Evolutionary conservation across 2,888 invertebrate genomes (phyloP).

Genomic region (Norana najaformis): DNA sequence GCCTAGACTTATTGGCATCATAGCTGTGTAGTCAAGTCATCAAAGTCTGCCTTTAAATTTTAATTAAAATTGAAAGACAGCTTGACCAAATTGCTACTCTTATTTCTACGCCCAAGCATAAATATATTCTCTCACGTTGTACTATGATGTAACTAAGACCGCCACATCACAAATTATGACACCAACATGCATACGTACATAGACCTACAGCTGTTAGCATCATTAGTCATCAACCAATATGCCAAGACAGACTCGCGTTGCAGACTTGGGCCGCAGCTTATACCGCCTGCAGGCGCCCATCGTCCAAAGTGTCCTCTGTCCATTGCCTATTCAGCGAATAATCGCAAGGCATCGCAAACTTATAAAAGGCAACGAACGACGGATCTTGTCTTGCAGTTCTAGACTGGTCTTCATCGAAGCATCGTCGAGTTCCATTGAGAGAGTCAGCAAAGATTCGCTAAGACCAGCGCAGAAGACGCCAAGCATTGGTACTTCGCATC

Average conservation of each 20-base stretch:
- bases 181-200: too few relatives aligned
- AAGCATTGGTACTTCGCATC: background rate
- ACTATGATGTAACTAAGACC: too few relatives aligned
- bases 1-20: too few relatives aligned
- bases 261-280: background rate
- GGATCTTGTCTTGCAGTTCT: background rate
- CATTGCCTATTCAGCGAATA: background rate
- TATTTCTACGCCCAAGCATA: too few relatives aligned
- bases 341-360: background rate
- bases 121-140: too few relatives aligned
- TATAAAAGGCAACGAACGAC: background rate
- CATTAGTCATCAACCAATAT: background rate
- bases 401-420: background rate
- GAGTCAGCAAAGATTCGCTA: background rate
- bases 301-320: background rate
- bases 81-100: too few relatives aligned
- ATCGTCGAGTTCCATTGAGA: too few relatives aligned
- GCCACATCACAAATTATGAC: too few relatives aligned
- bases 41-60: too few relatives aligned
- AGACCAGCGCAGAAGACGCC: background rate
- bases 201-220: too few relatives aligned
- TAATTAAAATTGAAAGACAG: too few relatives aligned
- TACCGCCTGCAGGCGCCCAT: background rate
- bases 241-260: background rate
- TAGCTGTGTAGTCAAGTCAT: too few relatives aligned